These are phyloP conservation scores for Merodon equestris DNA, from an alignment of 2,888 invertebrate species.

Conservation along the genomic window DNA sequence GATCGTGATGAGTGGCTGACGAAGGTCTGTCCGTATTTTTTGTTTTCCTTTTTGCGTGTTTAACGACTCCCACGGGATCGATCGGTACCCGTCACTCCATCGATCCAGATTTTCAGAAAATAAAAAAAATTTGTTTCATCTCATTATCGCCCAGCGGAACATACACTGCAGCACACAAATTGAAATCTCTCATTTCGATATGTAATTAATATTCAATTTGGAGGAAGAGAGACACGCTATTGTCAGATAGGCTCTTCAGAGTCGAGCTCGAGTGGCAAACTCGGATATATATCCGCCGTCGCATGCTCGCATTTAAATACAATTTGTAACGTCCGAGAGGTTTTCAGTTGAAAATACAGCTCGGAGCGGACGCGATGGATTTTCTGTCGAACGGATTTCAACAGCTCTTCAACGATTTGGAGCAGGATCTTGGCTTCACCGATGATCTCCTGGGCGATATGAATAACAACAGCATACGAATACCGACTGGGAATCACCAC, in stretches of 20 bases:
- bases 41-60: slow-evolving; percentile 56
- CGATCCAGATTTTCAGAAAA: slow-evolving; percentile 52
- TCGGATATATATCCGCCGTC: slow-evolving; percentile 23
- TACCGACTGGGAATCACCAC: slow-evolving; percentile 22
- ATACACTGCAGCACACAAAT: slow-evolving; percentile 30
- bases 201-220: slow-evolving; percentile 64
- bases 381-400: slow-evolving; percentile 78
- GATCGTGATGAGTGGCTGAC: slow-evolving; percentile 56
- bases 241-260: slow-evolving; percentile 69
- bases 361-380: slow-evolving; percentile 73
- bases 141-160: slow-evolving; percentile 40
- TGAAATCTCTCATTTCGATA: slow-evolving; percentile 55
- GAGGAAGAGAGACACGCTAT: slow-evolving; percentile 38
- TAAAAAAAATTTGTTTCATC: slow-evolving; percentile 24
- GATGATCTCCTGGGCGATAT: slow-evolving; percentile 61
- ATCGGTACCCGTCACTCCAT: slow-evolving; percentile 61
- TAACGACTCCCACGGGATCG: slow-evolving; percentile 70
- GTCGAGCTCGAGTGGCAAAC: slow-evolving; percentile 9
- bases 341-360: slow-evolving; percentile 35
- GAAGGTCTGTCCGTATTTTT: slow-evolving; percentile 36
- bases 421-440: slow-evolving; percentile 69
- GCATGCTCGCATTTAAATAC: slow-evolving; percentile 48
- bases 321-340: slow-evolving; percentile 20
- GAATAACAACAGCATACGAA: slow-evolving; percentile 19
- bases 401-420: slow-evolving; percentile 76